Evolutionary conservation across 2,113 vertebrate genomes (phyloP).

Genomic region (Oncorhynchus masou): DNA sequence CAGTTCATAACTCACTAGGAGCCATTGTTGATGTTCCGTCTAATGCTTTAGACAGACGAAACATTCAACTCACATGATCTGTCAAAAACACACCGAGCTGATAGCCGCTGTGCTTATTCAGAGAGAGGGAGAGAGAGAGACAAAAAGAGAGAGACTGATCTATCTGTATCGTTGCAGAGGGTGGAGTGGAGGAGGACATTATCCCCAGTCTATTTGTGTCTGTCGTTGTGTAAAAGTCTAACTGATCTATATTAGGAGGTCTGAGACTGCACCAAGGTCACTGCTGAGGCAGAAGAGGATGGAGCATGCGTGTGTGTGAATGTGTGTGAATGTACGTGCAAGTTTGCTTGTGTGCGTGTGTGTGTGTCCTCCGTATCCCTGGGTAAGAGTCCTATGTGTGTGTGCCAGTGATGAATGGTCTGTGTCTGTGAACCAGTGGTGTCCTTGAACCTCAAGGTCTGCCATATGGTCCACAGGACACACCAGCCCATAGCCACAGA

Average conservation of each 20-base stretch:
- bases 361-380: slow-evolving; percentile 27
- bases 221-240: slow-evolving; percentile 2
- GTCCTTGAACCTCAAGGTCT: slow-evolving; percentile 72
- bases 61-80: slow-evolving; percentile 51
- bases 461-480: slow-evolving; percentile 62
- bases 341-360: slow-evolving; percentile 41
- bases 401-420: slow-evolving; percentile 70
- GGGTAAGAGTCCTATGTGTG: slow-evolving; percentile 47
- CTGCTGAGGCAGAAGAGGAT: slow-evolving; percentile 2
- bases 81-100: slow-evolving; percentile 51
- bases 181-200: slow-evolving; percentile 37
- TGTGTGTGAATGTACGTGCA: slow-evolving; percentile 8
- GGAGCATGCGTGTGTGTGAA: slow-evolving; percentile 7
- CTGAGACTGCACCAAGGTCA: slow-evolving; percentile 23
- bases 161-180: background rate
- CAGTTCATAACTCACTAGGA: slow-evolving; percentile 31
- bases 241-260: background rate
- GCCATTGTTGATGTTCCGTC: slow-evolving; percentile 44
- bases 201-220: slow-evolving; percentile 10
- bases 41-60: slow-evolving; percentile 57
- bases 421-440: slow-evolving; percentile 60
- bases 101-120: slow-evolving; percentile 56
- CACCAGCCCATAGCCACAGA: slow-evolving; percentile 37
- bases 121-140: background rate
- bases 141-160: background rate